Conservation (phyloP, 2,113 vertebrate species). For the Pomatorhinus ruficollis region DNA sequence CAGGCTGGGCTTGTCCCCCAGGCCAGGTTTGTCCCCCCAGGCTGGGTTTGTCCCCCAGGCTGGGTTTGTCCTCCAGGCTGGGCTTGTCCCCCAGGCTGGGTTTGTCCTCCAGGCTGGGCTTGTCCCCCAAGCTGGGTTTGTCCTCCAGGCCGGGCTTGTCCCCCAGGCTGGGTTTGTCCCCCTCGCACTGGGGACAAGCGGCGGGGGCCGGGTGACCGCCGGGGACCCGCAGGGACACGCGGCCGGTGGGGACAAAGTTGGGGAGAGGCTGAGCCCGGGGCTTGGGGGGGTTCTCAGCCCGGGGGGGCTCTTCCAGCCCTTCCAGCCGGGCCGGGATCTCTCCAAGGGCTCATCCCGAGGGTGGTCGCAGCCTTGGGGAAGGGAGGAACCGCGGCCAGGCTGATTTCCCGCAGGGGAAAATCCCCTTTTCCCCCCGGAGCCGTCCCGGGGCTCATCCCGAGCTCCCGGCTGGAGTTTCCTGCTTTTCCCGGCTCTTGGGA, state of each 20-base stretch:
- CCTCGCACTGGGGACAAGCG: background rate
- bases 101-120: too few relatives aligned
- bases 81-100: too few relatives aligned
- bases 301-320: background rate
- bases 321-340: background rate
- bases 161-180: background rate
- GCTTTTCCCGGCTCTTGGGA: background rate
- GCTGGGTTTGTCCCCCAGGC: too few relatives aligned
- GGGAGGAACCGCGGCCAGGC: too few relatives aligned
- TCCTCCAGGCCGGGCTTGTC: background rate
- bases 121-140: too few relatives aligned
- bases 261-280: background rate
- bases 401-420: background rate
- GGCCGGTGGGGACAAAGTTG: background rate
- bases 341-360: background rate
- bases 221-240: background rate
- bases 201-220: background rate
- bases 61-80: too few relatives aligned
- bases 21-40: too few relatives aligned
- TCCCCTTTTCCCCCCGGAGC: too few relatives aligned
- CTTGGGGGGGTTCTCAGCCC: too few relatives aligned
- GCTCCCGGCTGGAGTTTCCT: background rate
- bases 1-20: too few relatives aligned
- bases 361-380: background rate
- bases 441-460: background rate